These are phyloP conservation scores for Hiodon alosoides DNA, from an alignment of 2,113 vertebrate species.

Conservation along the genomic window DNA sequence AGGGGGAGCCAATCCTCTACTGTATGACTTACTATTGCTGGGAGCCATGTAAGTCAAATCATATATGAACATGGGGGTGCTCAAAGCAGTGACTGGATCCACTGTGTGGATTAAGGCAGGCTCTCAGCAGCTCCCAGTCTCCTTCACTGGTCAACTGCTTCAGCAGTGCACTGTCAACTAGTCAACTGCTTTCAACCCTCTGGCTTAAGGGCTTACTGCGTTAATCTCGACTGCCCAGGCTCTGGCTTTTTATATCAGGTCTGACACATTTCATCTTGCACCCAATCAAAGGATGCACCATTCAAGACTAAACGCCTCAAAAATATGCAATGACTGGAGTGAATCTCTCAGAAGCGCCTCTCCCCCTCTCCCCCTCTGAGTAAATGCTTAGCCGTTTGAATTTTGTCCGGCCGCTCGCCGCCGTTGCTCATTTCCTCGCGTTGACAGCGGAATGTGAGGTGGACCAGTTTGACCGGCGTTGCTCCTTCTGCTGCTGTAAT, in stretches of 20 bases:
- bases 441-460: no score
- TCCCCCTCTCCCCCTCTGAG: slow-evolving; percentile 22
- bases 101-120: not conserved
- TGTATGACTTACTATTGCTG: no score
- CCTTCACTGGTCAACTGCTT: not conserved
- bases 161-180: not conserved
- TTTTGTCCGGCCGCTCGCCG: no score
- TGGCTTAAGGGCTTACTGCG: slow-evolving; percentile 32
- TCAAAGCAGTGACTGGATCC: not conserved
- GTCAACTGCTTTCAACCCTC: slow-evolving; percentile 17
- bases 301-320: slow-evolving; percentile 24
- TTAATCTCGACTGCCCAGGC: slow-evolving; percentile 42
- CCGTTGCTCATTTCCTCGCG: no score
- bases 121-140: not conserved
- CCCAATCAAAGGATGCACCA: slow-evolving; percentile 25
- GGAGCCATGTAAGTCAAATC: no score
- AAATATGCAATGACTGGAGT: slow-evolving; percentile 20
- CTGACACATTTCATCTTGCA: slow-evolving; percentile 34
- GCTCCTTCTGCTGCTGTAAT: no score
- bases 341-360: slow-evolving; percentile 15
- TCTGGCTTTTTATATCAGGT: slow-evolving; percentile 16
- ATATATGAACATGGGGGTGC: not conserved
- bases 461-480: no score
- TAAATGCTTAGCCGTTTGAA: no score
- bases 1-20: no score